Evolutionary conservation across 2,888 invertebrate genomes (phyloP).

Genomic region (Aporophyla nigra): DNA sequence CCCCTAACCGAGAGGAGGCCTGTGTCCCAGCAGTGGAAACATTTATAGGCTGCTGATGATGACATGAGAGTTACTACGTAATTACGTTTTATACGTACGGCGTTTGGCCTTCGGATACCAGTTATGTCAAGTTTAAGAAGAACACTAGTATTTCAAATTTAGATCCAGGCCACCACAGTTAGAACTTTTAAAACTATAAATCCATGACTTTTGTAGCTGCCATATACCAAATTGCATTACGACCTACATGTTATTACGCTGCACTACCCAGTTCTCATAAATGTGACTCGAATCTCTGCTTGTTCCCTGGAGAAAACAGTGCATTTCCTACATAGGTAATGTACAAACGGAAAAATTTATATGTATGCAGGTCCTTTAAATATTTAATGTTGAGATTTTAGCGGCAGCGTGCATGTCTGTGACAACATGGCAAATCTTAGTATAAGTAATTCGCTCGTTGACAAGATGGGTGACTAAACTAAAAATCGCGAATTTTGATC

Average conservation of each 20-base stretch:
- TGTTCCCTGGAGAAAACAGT: constrained; percentile 48
- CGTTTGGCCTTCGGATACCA: background rate
- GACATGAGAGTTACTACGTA: too few relatives aligned
- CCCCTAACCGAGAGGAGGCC: too few relatives aligned
- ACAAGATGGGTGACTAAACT: too few relatives aligned
- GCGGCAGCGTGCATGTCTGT: background rate
- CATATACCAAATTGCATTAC: constrained; percentile 52
- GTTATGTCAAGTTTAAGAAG: background rate
- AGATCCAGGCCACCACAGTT: constrained; percentile 1
- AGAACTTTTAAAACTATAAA: constrained; percentile 38
- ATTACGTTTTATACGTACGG: background rate
- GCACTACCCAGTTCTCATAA: constrained; percentile 49
- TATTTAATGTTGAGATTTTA: background rate
- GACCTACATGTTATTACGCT: constrained; percentile 48
- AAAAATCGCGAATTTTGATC: too few relatives aligned
- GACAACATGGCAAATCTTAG: background rate
- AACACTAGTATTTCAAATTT: background rate
- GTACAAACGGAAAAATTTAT: constrained; percentile 24
- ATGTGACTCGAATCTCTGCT: constrained; percentile 58
- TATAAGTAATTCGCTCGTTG: too few relatives aligned
- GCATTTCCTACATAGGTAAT: constrained; percentile 51
- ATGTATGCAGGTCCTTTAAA: background rate
- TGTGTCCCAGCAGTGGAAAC: too few relatives aligned
- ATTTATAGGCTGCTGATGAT: too few relatives aligned
- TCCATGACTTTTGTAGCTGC: constrained; percentile 49